Evolutionary conservation across 2,888 invertebrate species (phyloP), one percentile per base, ranked within the genome.

Genomic region (Drosophila kuntzei): DNA sequence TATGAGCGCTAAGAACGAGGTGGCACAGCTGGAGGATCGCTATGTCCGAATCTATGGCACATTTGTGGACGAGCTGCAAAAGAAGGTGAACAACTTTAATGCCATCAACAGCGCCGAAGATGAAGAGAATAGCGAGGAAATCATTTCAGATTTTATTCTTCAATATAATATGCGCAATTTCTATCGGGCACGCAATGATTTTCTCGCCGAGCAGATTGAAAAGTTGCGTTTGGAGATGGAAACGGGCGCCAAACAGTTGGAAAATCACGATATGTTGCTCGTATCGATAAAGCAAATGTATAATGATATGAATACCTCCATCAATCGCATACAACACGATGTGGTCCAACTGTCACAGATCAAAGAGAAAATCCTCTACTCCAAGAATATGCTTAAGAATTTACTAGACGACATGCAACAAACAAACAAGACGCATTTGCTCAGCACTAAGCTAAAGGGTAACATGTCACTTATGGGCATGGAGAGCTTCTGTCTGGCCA

Each of bases 311-410:
- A 89, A 88, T 29, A 54, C 78, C 3, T 86, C 90, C 0, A 78
- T 92, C 3, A 90, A 91, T 74, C 90, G 90, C 54, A 85, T 91
- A 36, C 90, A 91, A 46, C 86, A 90, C 37, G 92, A 92, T 46
- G 87, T 91, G 76, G 58, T 86, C 61, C 91, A 91, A 64, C 57
- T 92, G 14, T 80, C 88, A 22, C 90, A 91, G 77, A 90, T 91
- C 32, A 92, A 91, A 59, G 91, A 91, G 14, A 92, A 92, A 73
- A 92, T 92, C n/a, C 63, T 90, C 9, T 91, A 90, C 59, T 90
- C 90, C 1, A 91, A 90, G 60, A 90, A 89, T 59, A 77, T 91
- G 68, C 57, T 91, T 57, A 86, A 87, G 58, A 90, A 84, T 55
- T 72, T 90, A 69, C 64, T 91, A 43, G 76, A 84, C 22, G 91